Evolutionary conservation across 1,140 invertebrate species (phyloP).

Genomic region (Drosophila kohkoa): DNA sequence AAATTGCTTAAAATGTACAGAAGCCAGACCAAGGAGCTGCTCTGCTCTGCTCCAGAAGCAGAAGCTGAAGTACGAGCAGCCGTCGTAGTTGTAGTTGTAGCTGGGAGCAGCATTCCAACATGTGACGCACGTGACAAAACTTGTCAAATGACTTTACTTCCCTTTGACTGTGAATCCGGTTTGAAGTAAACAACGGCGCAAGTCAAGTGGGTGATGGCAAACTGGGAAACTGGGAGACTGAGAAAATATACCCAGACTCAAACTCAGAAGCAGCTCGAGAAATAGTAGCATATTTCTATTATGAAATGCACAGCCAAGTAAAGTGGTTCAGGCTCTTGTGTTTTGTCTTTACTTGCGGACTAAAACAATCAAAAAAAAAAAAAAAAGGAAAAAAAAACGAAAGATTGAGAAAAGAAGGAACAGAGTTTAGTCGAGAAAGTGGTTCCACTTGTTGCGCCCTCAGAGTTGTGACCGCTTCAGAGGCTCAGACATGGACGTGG

Average conservation of each 20-base stretch:
- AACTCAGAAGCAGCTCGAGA: neutral
- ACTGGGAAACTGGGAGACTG: neutral
- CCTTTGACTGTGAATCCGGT: constrained; percentile 63
- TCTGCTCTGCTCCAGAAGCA: neutral
- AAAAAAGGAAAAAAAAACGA: neutral
- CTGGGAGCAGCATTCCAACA: constrained; percentile 65
- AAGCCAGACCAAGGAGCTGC: constrained; percentile 44
- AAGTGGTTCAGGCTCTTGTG: constrained; percentile 28
- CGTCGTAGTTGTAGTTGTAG: neutral
- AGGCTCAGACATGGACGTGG: constrained; percentile 3
- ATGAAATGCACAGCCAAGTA: constrained; percentile 47
- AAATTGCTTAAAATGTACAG: constrained; percentile 73
- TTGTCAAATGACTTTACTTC: constrained; percentile 81
- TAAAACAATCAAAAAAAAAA: constrained; percentile 40
- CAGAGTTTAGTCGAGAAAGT: neutral
- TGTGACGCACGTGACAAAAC: constrained; percentile 83
- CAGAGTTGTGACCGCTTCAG: constrained; percentile 56
- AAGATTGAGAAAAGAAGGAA: constrained; percentile 1
- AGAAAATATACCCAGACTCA: constrained; percentile 4
- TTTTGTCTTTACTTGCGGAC: constrained; percentile 16
- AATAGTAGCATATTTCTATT: constrained; percentile 45
- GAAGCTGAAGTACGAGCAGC: neutral
- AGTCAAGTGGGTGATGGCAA: constrained; percentile 11
- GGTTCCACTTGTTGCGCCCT: constrained; percentile 40
- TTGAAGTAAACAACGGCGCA: constrained; percentile 53